phyloP scores from a whole-genome alignment of 2,113 vertebrate genomes.

The Prolemur simus region DNA sequence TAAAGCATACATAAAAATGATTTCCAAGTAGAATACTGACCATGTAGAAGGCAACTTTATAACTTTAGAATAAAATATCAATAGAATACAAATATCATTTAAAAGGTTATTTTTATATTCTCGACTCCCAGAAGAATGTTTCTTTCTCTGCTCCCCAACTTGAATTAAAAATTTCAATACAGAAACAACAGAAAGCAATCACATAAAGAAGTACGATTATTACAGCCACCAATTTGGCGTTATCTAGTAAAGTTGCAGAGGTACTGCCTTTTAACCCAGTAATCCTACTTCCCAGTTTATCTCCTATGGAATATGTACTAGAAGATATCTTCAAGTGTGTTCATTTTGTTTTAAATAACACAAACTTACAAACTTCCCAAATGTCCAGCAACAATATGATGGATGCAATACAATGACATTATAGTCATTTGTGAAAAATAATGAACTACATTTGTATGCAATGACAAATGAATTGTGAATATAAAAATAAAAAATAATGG shows the following conservation, averaged over 20 bases:
- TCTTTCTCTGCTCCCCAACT: background rate
- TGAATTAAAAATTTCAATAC: background rate
- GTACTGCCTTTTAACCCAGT: background rate
- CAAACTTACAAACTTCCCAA: background rate
- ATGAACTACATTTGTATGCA: background rate
- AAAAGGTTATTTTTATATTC: background rate
- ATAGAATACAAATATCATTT: background rate
- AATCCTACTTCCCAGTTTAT: background rate
- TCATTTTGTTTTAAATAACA: background rate
- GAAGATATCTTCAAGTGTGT: background rate
- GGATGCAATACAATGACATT: background rate
- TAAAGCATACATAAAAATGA: background rate
- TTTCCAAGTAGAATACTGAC: background rate
- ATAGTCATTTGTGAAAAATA: background rate
- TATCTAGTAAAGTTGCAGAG: background rate
- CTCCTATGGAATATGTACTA: background rate
- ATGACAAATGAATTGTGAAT: background rate
- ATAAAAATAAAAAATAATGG: background rate
- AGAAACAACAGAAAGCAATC: background rate
- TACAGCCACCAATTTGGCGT: background rate
- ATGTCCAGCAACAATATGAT: background rate
- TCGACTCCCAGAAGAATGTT: background rate
- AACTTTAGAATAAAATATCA: background rate
- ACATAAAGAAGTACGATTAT: background rate
- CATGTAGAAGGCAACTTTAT: background rate